Evolutionary conservation across 2,113 vertebrate genomes (phyloP).

Genomic region (Sorex fumeus): DNA sequence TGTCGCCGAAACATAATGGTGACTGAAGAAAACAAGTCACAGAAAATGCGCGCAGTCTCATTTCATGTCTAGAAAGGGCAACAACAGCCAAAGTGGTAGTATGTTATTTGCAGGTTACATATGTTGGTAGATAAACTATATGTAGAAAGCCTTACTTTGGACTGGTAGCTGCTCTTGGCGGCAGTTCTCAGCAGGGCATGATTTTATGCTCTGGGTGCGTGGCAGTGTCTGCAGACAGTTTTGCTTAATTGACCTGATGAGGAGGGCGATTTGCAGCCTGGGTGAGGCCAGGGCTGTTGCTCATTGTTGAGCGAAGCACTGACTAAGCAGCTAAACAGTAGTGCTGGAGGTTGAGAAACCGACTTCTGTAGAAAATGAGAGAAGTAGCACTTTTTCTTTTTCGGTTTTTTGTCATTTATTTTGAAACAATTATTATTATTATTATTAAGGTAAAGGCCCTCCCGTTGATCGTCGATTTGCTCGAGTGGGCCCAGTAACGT

Average conservation of each 20-base stretch:
- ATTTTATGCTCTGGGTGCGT: background rate
- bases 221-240: background rate
- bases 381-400: background rate
- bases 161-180: background rate
- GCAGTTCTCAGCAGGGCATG: background rate
- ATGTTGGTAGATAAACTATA: background rate
- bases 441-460: too few relatives aligned
- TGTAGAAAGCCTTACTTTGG: too few relatives aligned
- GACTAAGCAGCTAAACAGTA: background rate
- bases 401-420: too few relatives aligned
- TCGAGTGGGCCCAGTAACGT: too few relatives aligned
- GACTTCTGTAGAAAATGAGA: background rate
- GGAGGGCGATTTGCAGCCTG: background rate
- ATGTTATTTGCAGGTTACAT: background rate
- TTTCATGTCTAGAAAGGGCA: constrained; percentile 25
- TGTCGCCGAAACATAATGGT: background rate
- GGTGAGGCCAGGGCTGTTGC: background rate
- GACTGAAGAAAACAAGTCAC: constrained; percentile 10
- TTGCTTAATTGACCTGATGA: background rate
- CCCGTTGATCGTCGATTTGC: too few relatives aligned
- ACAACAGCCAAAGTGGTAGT: background rate
- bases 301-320: background rate
- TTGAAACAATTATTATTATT: too few relatives aligned
- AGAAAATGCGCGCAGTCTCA: background rate
- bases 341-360: background rate